Percentiles rank a stretch among this genome's conserved stretches.
Conservation (phyloP, 2,113 vertebrate genomes). For the Vireo altiloquus region DNA sequence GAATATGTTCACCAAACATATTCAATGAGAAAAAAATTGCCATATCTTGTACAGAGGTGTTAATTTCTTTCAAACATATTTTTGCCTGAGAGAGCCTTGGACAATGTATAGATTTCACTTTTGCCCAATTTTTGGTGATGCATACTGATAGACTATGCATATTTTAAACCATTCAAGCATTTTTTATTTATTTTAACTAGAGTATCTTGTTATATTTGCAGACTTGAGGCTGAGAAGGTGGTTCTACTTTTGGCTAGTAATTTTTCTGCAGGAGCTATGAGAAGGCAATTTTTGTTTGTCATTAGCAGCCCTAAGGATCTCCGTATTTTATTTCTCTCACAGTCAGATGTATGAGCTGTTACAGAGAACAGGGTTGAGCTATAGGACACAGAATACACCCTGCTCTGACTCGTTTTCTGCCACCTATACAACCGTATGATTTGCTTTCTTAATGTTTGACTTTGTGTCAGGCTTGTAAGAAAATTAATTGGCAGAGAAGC, state of each 20-base stretch:
- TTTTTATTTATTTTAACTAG: neutral
- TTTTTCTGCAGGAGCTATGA: neutral
- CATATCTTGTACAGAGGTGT: neutral
- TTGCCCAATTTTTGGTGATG: neutral
- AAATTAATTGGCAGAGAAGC: neutral
- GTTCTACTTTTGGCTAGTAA: neutral
- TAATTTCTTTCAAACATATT: neutral
- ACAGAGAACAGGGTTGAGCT: neutral
- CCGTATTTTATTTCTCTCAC: neutral
- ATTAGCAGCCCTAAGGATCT: neutral
- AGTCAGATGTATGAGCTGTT: neutral
- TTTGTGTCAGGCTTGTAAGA: neutral
- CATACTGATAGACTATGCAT: neutral
- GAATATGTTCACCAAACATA: neutral
- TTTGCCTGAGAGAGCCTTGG: neutral
- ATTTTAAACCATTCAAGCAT: neutral
- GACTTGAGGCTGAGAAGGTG: neutral
- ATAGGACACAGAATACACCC: neutral
- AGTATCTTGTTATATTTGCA: neutral
- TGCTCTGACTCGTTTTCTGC: neutral
- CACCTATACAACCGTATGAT: neutral
- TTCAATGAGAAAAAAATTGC: neutral
- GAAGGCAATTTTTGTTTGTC: neutral
- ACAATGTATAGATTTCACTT: neutral
- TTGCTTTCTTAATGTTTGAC: neutral